Base-by-base conservation (phyloP, 2,797 vertebrate species). In the Galago senegalensis region DNA sequence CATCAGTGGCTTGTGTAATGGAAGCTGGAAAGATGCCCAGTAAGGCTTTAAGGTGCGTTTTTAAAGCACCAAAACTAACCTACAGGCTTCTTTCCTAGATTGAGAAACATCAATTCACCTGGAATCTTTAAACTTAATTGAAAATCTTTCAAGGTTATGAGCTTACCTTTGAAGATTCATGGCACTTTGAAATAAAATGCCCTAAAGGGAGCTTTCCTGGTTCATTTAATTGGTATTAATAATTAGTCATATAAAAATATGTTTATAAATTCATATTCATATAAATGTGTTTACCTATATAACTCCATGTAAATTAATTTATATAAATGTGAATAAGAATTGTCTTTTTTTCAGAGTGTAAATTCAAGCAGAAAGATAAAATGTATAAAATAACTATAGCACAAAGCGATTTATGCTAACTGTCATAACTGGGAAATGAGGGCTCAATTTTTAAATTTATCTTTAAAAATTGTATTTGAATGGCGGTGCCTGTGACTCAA, bases 331-430 rank as follows among this genome's bases (percentile, higher is more conserved):
- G 8, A 72, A 56, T n/a, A 40, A 87, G 46, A 43, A 7, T 4
- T 21, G 67, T 46, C 70, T 93, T 67, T 60, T 82, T 65, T 75
- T 88, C 83, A 95, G 73, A 34, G 53, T n/a, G 5, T 23, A 87
- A 58, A 80, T 79, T 27, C 63, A 23, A 6, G 27, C 21, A 79
- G 56, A n/a, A 84, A 69, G 58, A 5, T 27, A 89, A 61, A 13
- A 23, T 1, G 12, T 43, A 53, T 21, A 16, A 84, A 89, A 23
- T 10, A 67, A 46, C 25, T 40, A 20, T n/a, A 60, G 16, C 7
- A 18, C 37, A 69, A 75, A 56, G 18, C 23, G 12, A 60, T 70
- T 75, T 65, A 58, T 73, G 70, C 53, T 46, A 70, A 40, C 69
- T 21, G 7, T 17, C 7, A 0, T 34, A 81, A 46, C 21, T 40